Percentiles rank a stretch among this genome's conserved stretches.
Evolutionary conservation across 2,113 vertebrate species (phyloP).

Genomic region (Cryptotis parvus): DNA sequence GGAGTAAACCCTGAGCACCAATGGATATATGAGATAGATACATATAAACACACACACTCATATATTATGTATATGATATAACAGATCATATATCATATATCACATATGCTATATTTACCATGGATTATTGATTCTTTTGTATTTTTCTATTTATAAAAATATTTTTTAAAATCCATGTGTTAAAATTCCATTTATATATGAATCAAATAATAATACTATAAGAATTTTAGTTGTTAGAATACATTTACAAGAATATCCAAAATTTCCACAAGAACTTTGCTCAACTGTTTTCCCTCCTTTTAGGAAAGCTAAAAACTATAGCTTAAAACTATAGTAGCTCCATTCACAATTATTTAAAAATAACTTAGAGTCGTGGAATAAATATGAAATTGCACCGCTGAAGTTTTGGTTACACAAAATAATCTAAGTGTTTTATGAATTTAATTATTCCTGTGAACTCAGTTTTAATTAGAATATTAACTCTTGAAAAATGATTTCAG

Average conservation of each 20-base stretch:
- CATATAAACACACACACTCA: not conserved
- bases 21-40: not conserved
- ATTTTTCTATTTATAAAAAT: not conserved
- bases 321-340: not conserved
- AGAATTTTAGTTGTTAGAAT: conserved; percentile 3
- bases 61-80: no score
- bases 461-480: not conserved
- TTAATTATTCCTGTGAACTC: not conserved
- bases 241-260: not conserved
- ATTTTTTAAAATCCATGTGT: not conserved
- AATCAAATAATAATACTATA: not conserved
- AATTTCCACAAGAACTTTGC: not conserved
- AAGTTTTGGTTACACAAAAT: not conserved
- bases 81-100: not conserved
- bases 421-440: not conserved
- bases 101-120: no score
- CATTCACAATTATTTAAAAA: not conserved
- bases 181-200: conserved; percentile 11
- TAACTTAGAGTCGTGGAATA: not conserved
- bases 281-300: not conserved
- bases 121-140: not conserved
- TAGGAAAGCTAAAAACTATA: not conserved
- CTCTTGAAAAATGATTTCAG: not conserved
- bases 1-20: no score
- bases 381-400: not conserved